phyloP scores from a whole-genome alignment of 2,113 vertebrate species.

The Sclerurus mexicanus region DNA sequence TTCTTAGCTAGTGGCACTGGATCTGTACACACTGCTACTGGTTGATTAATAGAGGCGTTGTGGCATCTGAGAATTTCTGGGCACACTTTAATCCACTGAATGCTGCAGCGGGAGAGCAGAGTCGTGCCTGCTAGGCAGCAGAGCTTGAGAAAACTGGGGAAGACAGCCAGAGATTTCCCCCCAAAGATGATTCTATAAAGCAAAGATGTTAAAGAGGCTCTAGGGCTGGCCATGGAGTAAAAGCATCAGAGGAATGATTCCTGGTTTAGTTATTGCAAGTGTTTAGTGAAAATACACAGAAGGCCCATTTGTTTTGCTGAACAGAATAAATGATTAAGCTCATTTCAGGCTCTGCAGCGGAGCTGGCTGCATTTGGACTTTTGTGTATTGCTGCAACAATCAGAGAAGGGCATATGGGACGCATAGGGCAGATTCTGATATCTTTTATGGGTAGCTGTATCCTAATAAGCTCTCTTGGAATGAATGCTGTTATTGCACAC shows the following conservation, averaged over 20 bases:
- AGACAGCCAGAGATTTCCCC: slow-evolving; percentile 11
- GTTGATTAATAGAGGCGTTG: slow-evolving; percentile 47
- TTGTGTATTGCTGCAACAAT: neutral
- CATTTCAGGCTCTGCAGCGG: slow-evolving; percentile 2
- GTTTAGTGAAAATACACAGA: slow-evolving; percentile 49
- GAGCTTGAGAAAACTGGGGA: neutral
- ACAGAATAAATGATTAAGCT: slow-evolving; percentile 50
- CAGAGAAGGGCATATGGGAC: neutral
- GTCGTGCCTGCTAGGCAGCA: slow-evolving; percentile 23
- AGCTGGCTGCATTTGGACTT: neutral
- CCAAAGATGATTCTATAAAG: slow-evolving; percentile 41
- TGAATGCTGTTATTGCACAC: neutral
- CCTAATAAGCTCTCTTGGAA: neutral
- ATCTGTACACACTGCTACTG: neutral
- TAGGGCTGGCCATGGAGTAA: slow-evolving; percentile 12
- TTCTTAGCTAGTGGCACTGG: slow-evolving; percentile 28
- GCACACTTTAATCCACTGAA: slow-evolving; percentile 38
- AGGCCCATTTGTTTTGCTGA: slow-evolving; percentile 42
- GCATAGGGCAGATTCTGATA: neutral
- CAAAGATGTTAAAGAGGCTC: slow-evolving; percentile 47
- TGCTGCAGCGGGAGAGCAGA: slow-evolving; percentile 37
- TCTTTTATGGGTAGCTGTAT: neutral
- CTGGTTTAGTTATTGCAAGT: slow-evolving; percentile 16
- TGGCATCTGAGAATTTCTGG: slow-evolving; percentile 46
- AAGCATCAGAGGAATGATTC: slow-evolving; percentile 30